A percentile compares a stretch with the other conserved stretches of the same genome.
Conservation (phyloP, 2,888 invertebrate species). For the Panopea generosa region DNA sequence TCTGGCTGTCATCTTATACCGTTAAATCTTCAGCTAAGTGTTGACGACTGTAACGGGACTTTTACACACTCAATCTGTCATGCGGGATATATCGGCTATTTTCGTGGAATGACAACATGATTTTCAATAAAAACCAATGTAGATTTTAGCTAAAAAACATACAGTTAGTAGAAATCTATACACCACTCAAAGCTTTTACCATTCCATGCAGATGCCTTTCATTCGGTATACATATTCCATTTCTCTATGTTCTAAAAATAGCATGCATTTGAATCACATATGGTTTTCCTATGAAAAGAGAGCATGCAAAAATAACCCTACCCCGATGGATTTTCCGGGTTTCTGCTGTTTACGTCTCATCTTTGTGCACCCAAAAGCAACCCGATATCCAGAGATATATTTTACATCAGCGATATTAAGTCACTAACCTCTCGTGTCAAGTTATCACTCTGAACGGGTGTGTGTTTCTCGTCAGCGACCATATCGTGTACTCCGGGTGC, state of each 20-base stretch:
- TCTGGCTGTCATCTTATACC: no score
- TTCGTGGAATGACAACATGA: no score
- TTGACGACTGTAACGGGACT: no score
- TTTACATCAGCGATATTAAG: constrained; percentile 33
- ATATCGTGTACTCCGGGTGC: constrained; percentile 59
- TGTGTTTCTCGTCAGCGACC: constrained; percentile 24
- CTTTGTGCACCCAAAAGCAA: constrained; percentile 54
- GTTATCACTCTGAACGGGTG: constrained; percentile 38
- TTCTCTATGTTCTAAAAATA: constrained; percentile 8
- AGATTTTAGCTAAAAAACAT: no score
- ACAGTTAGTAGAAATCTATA: no score
- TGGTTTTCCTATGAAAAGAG: constrained; percentile 22
- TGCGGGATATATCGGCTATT: no score
- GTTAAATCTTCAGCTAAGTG: no score
- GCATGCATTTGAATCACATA: constrained; percentile 27
- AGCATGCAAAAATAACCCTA: constrained; percentile 42
- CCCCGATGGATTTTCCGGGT: constrained; percentile 62
- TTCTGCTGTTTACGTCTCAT: constrained; percentile 61
- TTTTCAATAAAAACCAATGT: no score
- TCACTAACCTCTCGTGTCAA: constrained; percentile 56
- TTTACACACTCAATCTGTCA: no score
- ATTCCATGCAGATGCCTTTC: constrained; percentile 26
- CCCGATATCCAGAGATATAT: constrained; percentile 53
- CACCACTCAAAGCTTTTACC: constrained; percentile 21
- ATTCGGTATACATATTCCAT: constrained; percentile 8